Evolutionary conservation across 92 coral and sea anemone species (phyloP), one percentile per base, ranked within the genome.

Genomic region (Phenganax subtilis): DNA sequence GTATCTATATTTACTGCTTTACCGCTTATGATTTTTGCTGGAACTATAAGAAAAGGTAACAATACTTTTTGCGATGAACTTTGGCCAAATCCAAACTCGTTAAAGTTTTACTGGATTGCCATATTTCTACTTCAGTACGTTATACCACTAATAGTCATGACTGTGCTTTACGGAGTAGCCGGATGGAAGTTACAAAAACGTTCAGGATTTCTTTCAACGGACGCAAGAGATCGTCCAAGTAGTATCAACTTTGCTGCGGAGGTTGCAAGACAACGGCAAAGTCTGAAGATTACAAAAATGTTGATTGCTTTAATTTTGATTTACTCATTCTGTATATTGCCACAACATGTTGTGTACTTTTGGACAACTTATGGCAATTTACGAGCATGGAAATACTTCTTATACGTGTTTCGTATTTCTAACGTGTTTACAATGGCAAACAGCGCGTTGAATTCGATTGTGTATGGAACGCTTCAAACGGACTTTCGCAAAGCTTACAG

Each of bases 401-500:
- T 96, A 30, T 96, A 96, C 29, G 90, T 96, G 12, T 85, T 96
- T 53, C 90, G 99, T 16, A 90, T 96, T 79, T 82, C 99, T 9
- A 92, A 96, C 85, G 94, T 96, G 15, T 96, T 96, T 66, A 92
- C 97, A 0, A 96, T 96, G 99, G 99, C 99, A 2, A 96, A 96
- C 77, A 92, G 99, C 75, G 99, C 99, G 37, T 84, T 96, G 27
- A 96, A 96, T 56, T 97, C 99, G 3, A 92, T 96, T 70, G 97
- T 94, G 0, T 96, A 96, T 64, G 99, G 99, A 16, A 93, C 97
- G 7, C 85, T 96, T 12, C 91, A 96, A 75, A 83, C 91, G 54
- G 99, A 96, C 64, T 96, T 96, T 84, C 89, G 90, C 73, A 91
- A 88, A 12, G 99, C 91, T 31, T 96, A 90, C 69, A 90, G 85